Base-by-base conservation (phyloP, 2,797 vertebrate species). In the Myoxocephalus aenaeus region DNA sequence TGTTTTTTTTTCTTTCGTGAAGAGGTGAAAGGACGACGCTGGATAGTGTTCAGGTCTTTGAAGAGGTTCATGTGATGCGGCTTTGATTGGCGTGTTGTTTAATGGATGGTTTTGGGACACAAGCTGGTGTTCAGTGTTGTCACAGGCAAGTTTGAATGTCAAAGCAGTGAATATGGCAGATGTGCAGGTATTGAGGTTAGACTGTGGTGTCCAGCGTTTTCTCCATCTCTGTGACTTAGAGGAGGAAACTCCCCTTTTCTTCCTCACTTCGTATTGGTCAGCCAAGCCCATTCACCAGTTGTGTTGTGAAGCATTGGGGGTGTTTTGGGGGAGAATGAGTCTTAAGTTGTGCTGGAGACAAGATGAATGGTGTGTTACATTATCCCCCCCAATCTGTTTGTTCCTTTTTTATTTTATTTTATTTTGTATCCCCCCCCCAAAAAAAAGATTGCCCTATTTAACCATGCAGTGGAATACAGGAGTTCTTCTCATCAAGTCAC, bases 221-320 rank as follows among this genome's bases (percentile, higher is more conserved):
- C 25, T 77, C 17, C 22, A 17, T 25, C 51, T 36, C 65, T 56
- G 8, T 54, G 38, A 51, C 17, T 64, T 58, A 3, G 69, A 72
- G 12, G 57, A 73, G 56, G 81, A 70, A 58, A 72, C 84, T 69
- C 81, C 66, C 63, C 77, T 50, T 80, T 70, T 40, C 46, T 32
- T 85, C 65, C 81, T 87, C 64, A 71, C 40, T 70, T 65, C 15
- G 32, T 72, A 80, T 83, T 89, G 81, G 84, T 80, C 81, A 87
- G 59, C 67, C n/a, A 69, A 83, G 57, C 44, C 82, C 80, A 90
- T 86, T 90, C 72, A 87, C 51, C 80, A 3, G 10, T 77, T 44
- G 25, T 51, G 14, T 71, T 32, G 51, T 64, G 50, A 67, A 61
- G 53, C n/a, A 3, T 75, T 27, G 25, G 25, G 25, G 25, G 46